phyloP scores from a whole-genome alignment of 2,113 vertebrate genomes.

The Oryzias woworae region DNA sequence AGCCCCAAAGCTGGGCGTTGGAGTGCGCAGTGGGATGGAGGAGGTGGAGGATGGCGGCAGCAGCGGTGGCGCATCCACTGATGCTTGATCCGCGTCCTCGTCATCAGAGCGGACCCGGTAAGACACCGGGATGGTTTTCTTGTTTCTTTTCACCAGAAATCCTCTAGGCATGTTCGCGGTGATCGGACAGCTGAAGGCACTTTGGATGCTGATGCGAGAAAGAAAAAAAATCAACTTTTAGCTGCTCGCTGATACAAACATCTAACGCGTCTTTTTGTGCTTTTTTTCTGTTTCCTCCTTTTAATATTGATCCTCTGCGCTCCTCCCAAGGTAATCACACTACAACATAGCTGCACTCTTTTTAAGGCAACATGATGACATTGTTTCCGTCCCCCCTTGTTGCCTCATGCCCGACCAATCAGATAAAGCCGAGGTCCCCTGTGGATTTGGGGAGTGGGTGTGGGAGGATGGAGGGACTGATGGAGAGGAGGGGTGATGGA shows the following conservation, averaged over 20 bases:
- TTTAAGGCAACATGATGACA: conserved; percentile 84
- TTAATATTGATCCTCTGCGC: too few relatives aligned
- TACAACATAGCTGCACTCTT: conserved; percentile 75
- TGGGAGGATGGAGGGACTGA: conserved; percentile 56
- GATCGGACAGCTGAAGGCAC: conserved; percentile 61
- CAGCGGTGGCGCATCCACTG: conserved; percentile 5
- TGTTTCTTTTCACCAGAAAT: conserved; percentile 89
- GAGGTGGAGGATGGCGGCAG: conserved; percentile 15
- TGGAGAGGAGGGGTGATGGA: conserved; percentile 27
- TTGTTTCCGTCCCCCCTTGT: conserved; percentile 78
- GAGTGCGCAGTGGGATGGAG: conserved; percentile 38
- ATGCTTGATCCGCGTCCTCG: conserved; percentile 57
- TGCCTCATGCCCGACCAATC: conserved; percentile 81
- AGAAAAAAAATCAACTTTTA: conserved; percentile 30
- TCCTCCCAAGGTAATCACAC: conserved; percentile 50
- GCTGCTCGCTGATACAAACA: conserved; percentile 31
- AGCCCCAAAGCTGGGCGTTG: conserved; percentile 54
- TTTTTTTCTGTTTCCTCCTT: conserved; percentile 31
- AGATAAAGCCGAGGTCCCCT: conserved; percentile 65
- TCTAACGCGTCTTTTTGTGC: conserved; percentile 33
- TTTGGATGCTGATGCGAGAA: conserved; percentile 24
- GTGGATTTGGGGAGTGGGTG: conserved; percentile 70
- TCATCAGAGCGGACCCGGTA: conserved; percentile 85
- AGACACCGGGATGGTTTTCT: conserved; percentile 81
- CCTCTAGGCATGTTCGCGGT: conserved; percentile 85